These are phyloP conservation scores for Sinopyrophorus schimmeli DNA, from an alignment of 2,888 invertebrate genomes.

Conservation along the genomic window DNA sequence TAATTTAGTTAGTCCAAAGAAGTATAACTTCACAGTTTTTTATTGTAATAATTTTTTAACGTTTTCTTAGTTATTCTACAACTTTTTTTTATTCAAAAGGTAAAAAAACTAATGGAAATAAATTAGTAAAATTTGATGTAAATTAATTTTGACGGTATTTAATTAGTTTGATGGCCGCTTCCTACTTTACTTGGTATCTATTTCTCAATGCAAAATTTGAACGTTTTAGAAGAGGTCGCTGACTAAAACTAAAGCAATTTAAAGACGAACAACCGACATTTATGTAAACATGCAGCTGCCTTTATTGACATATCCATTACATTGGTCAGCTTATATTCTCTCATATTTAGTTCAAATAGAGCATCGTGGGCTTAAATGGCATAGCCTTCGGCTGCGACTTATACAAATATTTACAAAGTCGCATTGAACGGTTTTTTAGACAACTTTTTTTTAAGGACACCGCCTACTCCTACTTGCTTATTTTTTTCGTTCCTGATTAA, in stretches of 20 bases:
- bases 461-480: slow-evolving; percentile 35
- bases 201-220: background rate
- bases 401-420: slow-evolving; percentile 42
- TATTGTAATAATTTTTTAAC: too few species aligned
- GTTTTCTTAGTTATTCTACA: too few species aligned
- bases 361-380: slow-evolving; percentile 40
- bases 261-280: slow-evolving; percentile 12
- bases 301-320: slow-evolving; percentile 38
- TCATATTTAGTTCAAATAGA: slow-evolving; percentile 45
- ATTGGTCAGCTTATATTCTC: slow-evolving; percentile 34
- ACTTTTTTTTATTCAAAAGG: too few species aligned
- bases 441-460: slow-evolving; percentile 36
- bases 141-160: too few species aligned
- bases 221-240: background rate
- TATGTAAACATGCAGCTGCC: slow-evolving; percentile 29
- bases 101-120: too few species aligned
- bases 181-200: too few species aligned
- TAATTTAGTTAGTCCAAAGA: too few species aligned
- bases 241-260: slow-evolving; percentile 10
- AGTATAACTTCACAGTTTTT: too few species aligned
- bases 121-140: too few species aligned
- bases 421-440: slow-evolving; percentile 37
- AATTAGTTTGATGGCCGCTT: too few species aligned
- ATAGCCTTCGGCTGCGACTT: slow-evolving; percentile 38
- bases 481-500: too few species aligned